phyloP scores from a whole-genome alignment of 2,888 invertebrate species.

The Dryomyza anilis region DNA sequence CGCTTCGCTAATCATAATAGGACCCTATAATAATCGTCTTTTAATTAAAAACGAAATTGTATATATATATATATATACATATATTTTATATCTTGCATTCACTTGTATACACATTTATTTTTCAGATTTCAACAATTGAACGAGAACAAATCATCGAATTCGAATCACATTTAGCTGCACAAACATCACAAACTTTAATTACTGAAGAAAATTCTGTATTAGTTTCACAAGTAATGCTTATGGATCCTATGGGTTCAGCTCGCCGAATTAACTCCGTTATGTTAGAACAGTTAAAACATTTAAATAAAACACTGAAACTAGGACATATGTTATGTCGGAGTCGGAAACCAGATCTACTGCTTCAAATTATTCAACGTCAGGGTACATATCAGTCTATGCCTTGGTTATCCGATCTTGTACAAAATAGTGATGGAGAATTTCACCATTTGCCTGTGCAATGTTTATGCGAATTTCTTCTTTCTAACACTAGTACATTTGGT shows the following conservation, averaged over 20 bases:
- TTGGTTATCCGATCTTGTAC: conserved; percentile 93
- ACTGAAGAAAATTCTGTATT: conserved; percentile 88
- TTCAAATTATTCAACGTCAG: conserved; percentile 89
- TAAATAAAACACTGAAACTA: conserved; percentile 80
- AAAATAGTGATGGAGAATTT: conserved; percentile 78
- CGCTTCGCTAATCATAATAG: too few relatives aligned
- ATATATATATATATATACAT: too few relatives aligned
- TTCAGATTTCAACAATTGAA: conserved; percentile 69
- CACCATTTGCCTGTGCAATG: conserved; percentile 96
- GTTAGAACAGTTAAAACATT: conserved; percentile 77
- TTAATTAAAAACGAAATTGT: too few relatives aligned
- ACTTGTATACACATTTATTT: conserved; percentile 16
- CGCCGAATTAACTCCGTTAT: conserved; percentile 79
- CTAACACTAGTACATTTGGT: conserved; percentile 70
- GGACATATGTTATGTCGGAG: conserved; percentile 88
- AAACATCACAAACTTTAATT: conserved; percentile 84
- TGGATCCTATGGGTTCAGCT: conserved; percentile 84
- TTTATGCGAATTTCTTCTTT: conserved; percentile 91
- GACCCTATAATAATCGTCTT: too few relatives aligned
- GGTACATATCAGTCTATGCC: conserved; percentile 94
- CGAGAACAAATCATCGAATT: conserved; percentile 83
- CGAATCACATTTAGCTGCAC: conserved; percentile 90
- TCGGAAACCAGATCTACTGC: conserved; percentile 87
- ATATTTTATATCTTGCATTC: too few relatives aligned
- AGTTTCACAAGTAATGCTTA: conserved; percentile 80